Conservation (phyloP, 2,888 invertebrate species). For the Atethmia centrago region DNA sequence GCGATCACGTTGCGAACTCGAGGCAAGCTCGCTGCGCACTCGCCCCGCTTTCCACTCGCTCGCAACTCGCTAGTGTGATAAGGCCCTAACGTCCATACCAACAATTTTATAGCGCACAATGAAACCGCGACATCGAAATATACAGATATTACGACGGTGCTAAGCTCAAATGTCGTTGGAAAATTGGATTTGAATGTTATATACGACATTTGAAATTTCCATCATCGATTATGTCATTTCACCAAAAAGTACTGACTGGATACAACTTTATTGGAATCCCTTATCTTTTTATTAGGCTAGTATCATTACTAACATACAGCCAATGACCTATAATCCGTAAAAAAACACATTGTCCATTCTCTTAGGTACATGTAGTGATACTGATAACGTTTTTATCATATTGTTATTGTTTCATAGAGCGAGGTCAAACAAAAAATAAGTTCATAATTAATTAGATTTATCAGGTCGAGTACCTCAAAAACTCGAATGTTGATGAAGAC, state of each 20-base stretch:
- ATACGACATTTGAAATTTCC: too few relatives aligned
- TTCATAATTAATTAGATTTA: slow-evolving; percentile 18
- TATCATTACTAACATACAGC: slow-evolving; percentile 7
- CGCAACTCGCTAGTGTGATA: too few relatives aligned
- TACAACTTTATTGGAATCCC: background rate
- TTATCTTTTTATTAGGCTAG: slow-evolving; percentile 22
- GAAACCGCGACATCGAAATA: background rate
- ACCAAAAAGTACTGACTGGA: background rate
- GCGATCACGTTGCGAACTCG: too few relatives aligned
- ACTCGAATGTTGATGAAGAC: background rate
- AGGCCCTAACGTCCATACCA: background rate
- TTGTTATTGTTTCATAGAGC: slow-evolving; percentile 8
- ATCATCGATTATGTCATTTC: background rate
- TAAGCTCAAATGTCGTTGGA: too few relatives aligned
- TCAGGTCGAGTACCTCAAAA: slow-evolving; percentile 24
- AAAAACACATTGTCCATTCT: slow-evolving; percentile 16
- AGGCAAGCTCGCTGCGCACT: too few relatives aligned
- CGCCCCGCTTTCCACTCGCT: too few relatives aligned
- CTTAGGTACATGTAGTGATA: slow-evolving; percentile 11
- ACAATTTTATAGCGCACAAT: slow-evolving; percentile 10
- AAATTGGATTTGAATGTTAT: too few relatives aligned
- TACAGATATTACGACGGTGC: too few relatives aligned
- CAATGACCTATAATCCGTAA: slow-evolving; percentile 10
- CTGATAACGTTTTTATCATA: slow-evolving; percentile 37
- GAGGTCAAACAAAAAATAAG: slow-evolving; percentile 28